Base-by-base conservation (phyloP, 2,888 invertebrate genomes). In the Shargacucullia verbasci region DNA sequence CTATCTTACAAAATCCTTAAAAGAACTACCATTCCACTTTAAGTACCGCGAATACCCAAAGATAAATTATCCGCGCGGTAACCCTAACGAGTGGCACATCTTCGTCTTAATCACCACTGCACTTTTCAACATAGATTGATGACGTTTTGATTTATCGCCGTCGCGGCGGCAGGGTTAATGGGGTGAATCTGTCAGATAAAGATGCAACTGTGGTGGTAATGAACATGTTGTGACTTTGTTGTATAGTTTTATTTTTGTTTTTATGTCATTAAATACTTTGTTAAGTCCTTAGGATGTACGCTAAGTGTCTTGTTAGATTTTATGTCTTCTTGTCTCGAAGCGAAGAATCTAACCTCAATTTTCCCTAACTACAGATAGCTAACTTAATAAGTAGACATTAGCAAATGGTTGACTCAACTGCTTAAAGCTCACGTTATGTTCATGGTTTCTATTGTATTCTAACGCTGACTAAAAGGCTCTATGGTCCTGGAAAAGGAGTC, bases 81-180 rank as follows among this genome's bases (percentile, higher is more conserved):
- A 63, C 59, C 56, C 59, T 49, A 57, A 65, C 52, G 49, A 71
- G 52, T 39, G 48, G 44, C 40, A 44, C 53, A 45, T 14, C 62
- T 49, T 55, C 74, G 81, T 84, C 85, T 85, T 86, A 86, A 86
- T 85, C 85, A 83, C 82, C 79, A 59, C 59, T 70, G 67, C 66
- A 73, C 66, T 73, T 67, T 67, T 71, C 48, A 66, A 70, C 76
- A 43, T 68, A 79, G 86, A 89, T 88, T 86, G 86, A 89, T 88
- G 87, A 79, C 77, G 69, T 80, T 83, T 85, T 88, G 88, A 88
- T 88, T 84, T 85, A 88, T 88, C 35, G 33, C 41, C 73, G 70
- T 63, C 61, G 68, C 65, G n/a, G 57, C 53, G 39, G 53, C 43
- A 53, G 80, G 80, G 86, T 83, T 85, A 87, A 89, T 88, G 87